These are phyloP conservation scores for Spodoptera picta DNA, from an alignment of 2,888 invertebrate genomes.

Conservation along the genomic window DNA sequence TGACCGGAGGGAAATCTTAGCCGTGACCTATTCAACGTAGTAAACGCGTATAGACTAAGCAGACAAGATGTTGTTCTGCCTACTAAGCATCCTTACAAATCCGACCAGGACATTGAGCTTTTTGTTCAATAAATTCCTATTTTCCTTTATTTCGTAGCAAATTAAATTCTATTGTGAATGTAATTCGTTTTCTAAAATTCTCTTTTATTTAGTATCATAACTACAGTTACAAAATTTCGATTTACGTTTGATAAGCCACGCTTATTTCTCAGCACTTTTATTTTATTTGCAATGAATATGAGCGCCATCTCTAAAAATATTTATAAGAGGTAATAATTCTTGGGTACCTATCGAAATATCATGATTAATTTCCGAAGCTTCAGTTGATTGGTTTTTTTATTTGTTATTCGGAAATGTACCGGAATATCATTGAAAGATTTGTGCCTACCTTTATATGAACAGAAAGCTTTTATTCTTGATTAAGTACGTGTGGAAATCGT, in stretches of 20 bases:
- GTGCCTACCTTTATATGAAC: slow-evolving; percentile 9
- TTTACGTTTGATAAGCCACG: slow-evolving; percentile 24
- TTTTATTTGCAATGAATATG: slow-evolving; percentile 19
- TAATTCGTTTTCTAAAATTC: slow-evolving; percentile 28
- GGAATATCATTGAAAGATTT: slow-evolving; percentile 18
- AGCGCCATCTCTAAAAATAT: slow-evolving; percentile 23
- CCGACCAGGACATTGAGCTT: slow-evolving; percentile 29
- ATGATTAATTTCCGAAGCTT: slow-evolving; percentile 38
- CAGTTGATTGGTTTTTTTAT: slow-evolving; percentile 37
- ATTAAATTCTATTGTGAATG: slow-evolving; percentile 14
- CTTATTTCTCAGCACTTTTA: slow-evolving; percentile 17
- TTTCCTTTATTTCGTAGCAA: slow-evolving; percentile 14
- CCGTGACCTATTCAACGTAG: slow-evolving; percentile 86
- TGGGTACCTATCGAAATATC: slow-evolving; percentile 29
- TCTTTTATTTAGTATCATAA: slow-evolving; percentile 20
- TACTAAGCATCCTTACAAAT: slow-evolving; percentile 43
- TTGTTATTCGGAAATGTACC: slow-evolving; percentile 30
- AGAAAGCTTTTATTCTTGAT: slow-evolving; percentile 18
- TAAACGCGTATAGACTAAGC: slow-evolving; percentile 67
- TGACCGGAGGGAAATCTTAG: slow-evolving; percentile 89
- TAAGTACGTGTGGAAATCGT: background rate
- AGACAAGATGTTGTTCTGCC: slow-evolving; percentile 46
- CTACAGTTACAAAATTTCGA: slow-evolving; percentile 14
- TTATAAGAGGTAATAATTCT: slow-evolving; percentile 35
- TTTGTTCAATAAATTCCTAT: slow-evolving; percentile 3